Conservation (phyloP, 92 coral and sea anemone genomes). For the Palythoa caribaeorum region DNA sequence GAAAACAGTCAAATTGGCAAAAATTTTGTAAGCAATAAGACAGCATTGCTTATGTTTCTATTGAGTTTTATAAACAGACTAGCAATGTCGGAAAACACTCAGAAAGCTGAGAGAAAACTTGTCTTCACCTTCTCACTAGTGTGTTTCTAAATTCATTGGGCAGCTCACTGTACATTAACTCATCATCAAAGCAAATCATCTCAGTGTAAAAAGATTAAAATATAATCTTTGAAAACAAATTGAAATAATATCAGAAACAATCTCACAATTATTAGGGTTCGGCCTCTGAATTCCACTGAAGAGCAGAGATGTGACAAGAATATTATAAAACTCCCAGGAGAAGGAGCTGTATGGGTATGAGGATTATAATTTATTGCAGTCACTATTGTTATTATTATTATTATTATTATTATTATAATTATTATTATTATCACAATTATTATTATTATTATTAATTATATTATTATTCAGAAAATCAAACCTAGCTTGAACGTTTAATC, state of each 20-base stretch:
- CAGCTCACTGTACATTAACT: too few relatives aligned
- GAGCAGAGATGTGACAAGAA: conserved; percentile 78
- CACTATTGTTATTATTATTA: not conserved
- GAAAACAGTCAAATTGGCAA: too few relatives aligned
- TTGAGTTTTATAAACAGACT: too few relatives aligned
- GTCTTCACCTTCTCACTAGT: too few relatives aligned
- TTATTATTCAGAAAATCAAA: not conserved
- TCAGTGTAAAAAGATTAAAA: not conserved
- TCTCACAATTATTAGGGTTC: conserved; percentile 64
- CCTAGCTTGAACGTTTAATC: too few relatives aligned
- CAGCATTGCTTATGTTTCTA: too few relatives aligned
- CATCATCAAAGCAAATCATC: too few relatives aligned
- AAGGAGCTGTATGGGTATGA: conserved; percentile 94
- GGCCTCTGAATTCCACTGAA: conserved; percentile 88
- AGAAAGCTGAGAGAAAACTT: too few relatives aligned
- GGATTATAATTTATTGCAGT: not conserved
- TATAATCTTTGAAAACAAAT: not conserved
- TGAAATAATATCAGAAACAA: not conserved
- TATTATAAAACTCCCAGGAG: conserved; percentile 88
- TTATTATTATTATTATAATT: not conserved
- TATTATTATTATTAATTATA: not conserved
- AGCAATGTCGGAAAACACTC: too few relatives aligned
- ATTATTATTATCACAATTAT: not conserved
- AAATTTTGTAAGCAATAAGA: too few relatives aligned
- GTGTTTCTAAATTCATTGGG: too few relatives aligned